A percentile compares a stretch with the other conserved stretches of the same genome.
These are phyloP conservation scores for Hemicentrotus pulcherrimus DNA, from an alignment of 35 echinoderm and acorn worm species.

Conservation along the genomic window DNA sequence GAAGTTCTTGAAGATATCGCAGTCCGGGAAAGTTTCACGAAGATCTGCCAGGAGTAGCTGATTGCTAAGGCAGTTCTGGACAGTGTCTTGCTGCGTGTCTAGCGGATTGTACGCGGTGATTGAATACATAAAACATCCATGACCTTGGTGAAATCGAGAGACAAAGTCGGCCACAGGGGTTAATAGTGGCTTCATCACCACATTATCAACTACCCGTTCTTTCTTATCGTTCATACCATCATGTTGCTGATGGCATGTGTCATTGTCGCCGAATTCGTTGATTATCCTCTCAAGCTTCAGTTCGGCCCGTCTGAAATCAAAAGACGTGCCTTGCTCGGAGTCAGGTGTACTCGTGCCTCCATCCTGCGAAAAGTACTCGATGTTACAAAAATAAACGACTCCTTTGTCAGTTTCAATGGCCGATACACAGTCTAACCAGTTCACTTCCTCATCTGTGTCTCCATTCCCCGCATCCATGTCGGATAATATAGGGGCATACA, in stretches of 20 bases:
- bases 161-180: slow-evolving; percentile 43
- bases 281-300: background rate
- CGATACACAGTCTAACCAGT: slow-evolving; percentile 75
- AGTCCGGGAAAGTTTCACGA: slow-evolving; percentile 27
- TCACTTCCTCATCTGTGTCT: slow-evolving; percentile 49
- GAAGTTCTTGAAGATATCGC: slow-evolving; percentile 65
- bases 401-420: slow-evolving; percentile 62
- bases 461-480: background rate
- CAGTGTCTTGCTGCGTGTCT: slow-evolving; percentile 50
- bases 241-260: background rate
- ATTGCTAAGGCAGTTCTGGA: slow-evolving; percentile 55
- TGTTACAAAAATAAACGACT: slow-evolving; percentile 64
- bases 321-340: background rate
- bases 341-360: background rate
- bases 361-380: background rate
- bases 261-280: background rate
- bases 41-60: slow-evolving; percentile 51
- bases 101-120: slow-evolving; percentile 75
- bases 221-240: background rate
- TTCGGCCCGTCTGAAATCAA: background rate
- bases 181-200: background rate
- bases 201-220: background rate
- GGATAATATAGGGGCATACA: background rate
- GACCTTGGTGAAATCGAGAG: slow-evolving; percentile 37
- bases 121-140: slow-evolving; percentile 62